These are phyloP conservation scores for Ianthella basta DNA, from an alignment of 37 sponge, comb jelly and placozoan genomes.

Conservation along the genomic window DNA sequence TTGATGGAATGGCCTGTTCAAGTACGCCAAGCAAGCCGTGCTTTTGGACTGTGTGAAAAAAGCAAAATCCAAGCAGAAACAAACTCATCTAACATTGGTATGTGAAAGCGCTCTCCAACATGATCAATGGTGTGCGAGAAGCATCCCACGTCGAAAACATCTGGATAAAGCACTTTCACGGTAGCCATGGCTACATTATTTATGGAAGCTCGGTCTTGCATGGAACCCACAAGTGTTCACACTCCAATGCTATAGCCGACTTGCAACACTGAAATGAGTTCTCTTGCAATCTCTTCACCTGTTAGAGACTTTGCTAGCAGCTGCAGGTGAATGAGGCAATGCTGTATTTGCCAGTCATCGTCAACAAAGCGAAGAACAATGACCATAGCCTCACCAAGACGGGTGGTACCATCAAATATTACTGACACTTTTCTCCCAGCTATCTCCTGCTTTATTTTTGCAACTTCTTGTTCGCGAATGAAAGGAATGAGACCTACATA, in stretches of 20 bases:
- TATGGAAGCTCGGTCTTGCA: constrained; percentile 34
- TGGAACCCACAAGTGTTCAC: constrained; percentile 10
- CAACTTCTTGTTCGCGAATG: constrained; percentile 15
- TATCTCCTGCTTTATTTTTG: constrained; percentile 32
- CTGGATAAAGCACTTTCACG: constrained; percentile 38
- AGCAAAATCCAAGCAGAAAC: constrained; percentile 28
- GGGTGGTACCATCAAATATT: constrained; percentile 58
- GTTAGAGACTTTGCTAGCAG: constrained; percentile 34
- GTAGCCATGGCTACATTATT: constrained; percentile 44
- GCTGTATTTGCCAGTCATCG: constrained; percentile 35
- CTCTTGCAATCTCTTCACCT: constrained; percentile 43
- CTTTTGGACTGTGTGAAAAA: constrained; percentile 27
- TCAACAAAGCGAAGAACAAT: constrained; percentile 42
- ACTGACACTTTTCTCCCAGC: constrained; percentile 46
- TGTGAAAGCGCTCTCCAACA: constrained; percentile 43
- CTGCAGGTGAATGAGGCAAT: constrained; percentile 22
- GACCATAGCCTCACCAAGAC: constrained; percentile 49
- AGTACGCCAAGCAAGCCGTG: constrained; percentile 11
- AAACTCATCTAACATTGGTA: constrained; percentile 41
- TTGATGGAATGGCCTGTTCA: background rate
- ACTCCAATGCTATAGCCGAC: constrained; percentile 8
- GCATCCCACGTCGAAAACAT: constrained; percentile 43
- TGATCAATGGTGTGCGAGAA: constrained; percentile 64
- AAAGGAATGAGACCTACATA: constrained; percentile 42
- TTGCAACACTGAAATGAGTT: constrained; percentile 20